Evolutionary conservation across 1,140 invertebrate species (phyloP), one percentile per base, ranked within the genome.

Genomic region (Lasioglossum albipes): DNA sequence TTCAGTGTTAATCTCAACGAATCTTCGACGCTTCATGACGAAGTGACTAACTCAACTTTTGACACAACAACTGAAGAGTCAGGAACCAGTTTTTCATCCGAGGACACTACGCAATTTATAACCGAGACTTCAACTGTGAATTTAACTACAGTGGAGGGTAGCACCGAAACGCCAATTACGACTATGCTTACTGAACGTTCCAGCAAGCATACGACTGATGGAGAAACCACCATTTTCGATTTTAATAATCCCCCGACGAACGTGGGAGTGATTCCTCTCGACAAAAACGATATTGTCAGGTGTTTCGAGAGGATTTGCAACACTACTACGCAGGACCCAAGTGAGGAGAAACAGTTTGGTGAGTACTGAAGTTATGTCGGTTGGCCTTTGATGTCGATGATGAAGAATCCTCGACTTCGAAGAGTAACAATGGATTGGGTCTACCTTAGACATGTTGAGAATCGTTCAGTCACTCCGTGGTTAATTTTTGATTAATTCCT

Each of bases 291-390:
- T 3, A 18, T 84, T 0, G n/a, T 85, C 0, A 86, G 65, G n/a
- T 93, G 91, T 69, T 91, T 79, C 22, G 86, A 89, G 27, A 86
- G 69, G 13, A 31, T 88, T 20, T 93, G 92, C 59, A 76, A 36
- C 0, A 81, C 41, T 6, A 54, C 36, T 0, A 59, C 61, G 1
- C 59, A 75, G 7, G 61, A 81, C 66, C 71, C 61, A 73, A 45
- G 83, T 85, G 73, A 12, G 42, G 18, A 61, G 1, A 16, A 49
- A 57, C 7, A 7, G 5, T n/a, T 59, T n/a, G 18, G 20, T 9
- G 6, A 59, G 6, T 5, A 6, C 20, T n/a, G 57, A n/a, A 59
- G 18, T n/a, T 59, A 6, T 57, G 54, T 57, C 54, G 20, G 20
- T 7, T 57, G 18, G 20, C 7, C 13, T 18, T 54, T 13, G 5